Base-by-base conservation (phyloP, 1,140 invertebrate species). In the Pogonomyrmex californicus region DNA sequence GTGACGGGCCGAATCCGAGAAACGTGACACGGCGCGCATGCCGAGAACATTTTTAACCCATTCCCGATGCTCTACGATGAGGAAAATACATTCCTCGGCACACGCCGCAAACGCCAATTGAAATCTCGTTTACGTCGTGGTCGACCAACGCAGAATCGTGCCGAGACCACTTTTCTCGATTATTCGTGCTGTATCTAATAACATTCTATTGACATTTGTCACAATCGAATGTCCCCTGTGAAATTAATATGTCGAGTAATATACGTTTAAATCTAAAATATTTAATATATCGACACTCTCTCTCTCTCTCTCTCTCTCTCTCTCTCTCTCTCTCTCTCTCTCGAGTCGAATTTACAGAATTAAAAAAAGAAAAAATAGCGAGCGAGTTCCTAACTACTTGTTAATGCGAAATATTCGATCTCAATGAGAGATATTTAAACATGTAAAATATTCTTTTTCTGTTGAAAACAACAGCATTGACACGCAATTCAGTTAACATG, bases 21-120 rank as follows among this genome's bases (percentile, higher is more conserved):
- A 83, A 83, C 66, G 79, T 73, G 79, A 73, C 68, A 41, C n/a
- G 54, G 30, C 66, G 41, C 78, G 63, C 65, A 54, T n/a, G 49
- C 38, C 38, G 38, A 60, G 33, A 12, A 44, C 79, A 47, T 75
- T 83, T 83, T 73, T 73, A 60, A 58, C 68, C 56, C 12, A 23
- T 23, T 23, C 10, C 47, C n/a, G 17, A 71, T 73, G 4, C 41
- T 47, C 33, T 23, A 23, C 49, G n/a, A 47, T 4, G 30, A 62
- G 30, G 14, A 38, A 70, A 73, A 71, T 82, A 30, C 30, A 70
- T 70, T 44, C 65, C 36, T 14, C 3, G 9, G 7, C 36, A 47
- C 36, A 47, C 10, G 44, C 14, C 4, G 36, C 58, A 78, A 68
- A 54, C 10, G n/a, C 41, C 38, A 44, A 51, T 49, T 17, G 33